Evolutionary conservation across 1,140 invertebrate genomes (phyloP).

Genomic region (Akabosia matsudoensis): DNA sequence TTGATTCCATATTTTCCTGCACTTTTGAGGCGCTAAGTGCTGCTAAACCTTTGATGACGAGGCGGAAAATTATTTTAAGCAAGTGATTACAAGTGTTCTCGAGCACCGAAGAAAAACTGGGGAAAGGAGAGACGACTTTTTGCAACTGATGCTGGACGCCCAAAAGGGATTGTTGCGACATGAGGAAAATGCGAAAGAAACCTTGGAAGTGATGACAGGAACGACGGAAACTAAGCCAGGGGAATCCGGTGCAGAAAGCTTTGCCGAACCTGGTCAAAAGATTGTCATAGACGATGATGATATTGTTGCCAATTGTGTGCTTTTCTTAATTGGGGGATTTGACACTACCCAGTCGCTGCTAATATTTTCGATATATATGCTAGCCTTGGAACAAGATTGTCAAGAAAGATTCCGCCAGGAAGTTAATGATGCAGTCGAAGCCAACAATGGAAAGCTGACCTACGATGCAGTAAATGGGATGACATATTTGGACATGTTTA

Average conservation of each 20-base stretch:
- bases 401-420: conserved; percentile 56
- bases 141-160: conserved; percentile 53
- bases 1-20: no score
- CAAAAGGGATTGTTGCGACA: conserved; percentile 47
- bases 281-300: conserved; percentile 51
- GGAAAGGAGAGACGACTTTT: conserved; percentile 47
- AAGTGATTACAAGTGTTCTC: neutral
- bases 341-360: conserved; percentile 55
- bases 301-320: conserved; percentile 55
- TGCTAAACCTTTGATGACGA: conserved; percentile 1
- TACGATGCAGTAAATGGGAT: conserved; percentile 52
- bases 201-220: conserved; percentile 52
- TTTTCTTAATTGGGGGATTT: conserved; percentile 58
- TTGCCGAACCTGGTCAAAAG: neutral
- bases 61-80: conserved; percentile 27
- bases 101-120: conserved; percentile 25
- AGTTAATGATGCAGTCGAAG: conserved; percentile 49
- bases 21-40: no score
- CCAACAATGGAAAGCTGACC: conserved; percentile 48
- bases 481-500: conserved; percentile 50
- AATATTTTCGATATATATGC: conserved; percentile 54
- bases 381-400: conserved; percentile 55
- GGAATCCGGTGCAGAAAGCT: neutral
- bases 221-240: neutral
- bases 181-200: conserved; percentile 48